Evolutionary conservation across 2,113 vertebrate genomes (phyloP).

Genomic region (Hydrochoerus hydrochaeris): DNA sequence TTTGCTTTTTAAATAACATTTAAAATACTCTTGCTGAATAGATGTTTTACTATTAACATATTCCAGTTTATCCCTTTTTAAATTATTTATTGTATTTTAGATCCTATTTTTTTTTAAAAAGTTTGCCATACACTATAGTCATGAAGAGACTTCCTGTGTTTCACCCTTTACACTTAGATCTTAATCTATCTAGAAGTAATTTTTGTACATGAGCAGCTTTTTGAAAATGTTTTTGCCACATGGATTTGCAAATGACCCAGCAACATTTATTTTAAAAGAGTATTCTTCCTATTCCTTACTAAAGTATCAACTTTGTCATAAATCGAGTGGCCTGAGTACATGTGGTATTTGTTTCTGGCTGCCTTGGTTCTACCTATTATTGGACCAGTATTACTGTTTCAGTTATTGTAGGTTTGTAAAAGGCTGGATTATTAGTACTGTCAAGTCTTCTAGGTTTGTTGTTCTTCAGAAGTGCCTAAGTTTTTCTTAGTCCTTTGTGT

Average conservation of each 20-base stretch:
- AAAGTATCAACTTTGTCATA: neutral
- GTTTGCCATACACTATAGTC: neutral
- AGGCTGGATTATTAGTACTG: neutral
- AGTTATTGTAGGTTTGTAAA: neutral
- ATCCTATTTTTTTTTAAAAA: neutral
- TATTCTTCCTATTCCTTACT: neutral
- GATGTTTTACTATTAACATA: neutral
- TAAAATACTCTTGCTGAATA: neutral
- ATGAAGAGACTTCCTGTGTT: neutral
- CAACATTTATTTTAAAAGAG: constrained; percentile 17
- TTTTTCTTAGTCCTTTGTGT: neutral
- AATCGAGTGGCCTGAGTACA: neutral
- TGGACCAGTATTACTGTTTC: neutral
- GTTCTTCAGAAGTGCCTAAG: neutral
- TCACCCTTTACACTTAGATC: neutral
- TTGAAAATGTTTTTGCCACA: neutral
- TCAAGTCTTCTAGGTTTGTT: neutral
- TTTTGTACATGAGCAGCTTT: neutral
- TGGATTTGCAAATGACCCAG: neutral
- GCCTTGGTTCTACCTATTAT: neutral
- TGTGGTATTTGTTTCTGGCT: neutral
- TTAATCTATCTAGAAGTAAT: neutral
- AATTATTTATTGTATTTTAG: constrained; percentile 1
- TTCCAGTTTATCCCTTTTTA: neutral
- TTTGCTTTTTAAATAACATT: neutral